Base-by-base conservation (phyloP, 2,797 vertebrate genomes). In the Lepus townsendii region DNA sequence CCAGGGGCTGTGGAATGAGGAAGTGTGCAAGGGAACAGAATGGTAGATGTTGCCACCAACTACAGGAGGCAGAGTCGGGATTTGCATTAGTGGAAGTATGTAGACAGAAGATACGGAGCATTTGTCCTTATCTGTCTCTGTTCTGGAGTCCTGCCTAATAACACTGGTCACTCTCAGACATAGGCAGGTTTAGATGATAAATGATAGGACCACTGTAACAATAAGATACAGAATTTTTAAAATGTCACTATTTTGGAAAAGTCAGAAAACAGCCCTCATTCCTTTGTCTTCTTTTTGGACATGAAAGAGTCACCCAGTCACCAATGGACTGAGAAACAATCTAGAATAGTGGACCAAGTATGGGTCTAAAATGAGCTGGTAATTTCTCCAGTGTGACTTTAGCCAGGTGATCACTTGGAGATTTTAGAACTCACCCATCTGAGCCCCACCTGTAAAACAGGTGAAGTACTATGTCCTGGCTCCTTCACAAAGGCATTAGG, bases 201-300 rank as follows among this genome's bases (percentile, higher is more conserved):
- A n/a, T 32, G 22, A 32, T 35, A 38, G 6, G 63, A 3, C 42
- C 75, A 50, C 5, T 38, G 4, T 65, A 38, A 71, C 1, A 20
- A 7, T 62, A 5, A 42, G 24, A 27, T 32, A 42, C 0, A 78
- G 0, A 62, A 5, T 76, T 82, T 42, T 92, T 60, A 63, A 85
- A 35, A 83, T 75, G 35, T 30, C 16, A 26, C 62, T 89, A 6
- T 66, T 32, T 91, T 77, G 32, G 52, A 86, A 83, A 80, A 66
- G 9, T 84, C 13, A 54, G 42, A 63, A 54, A 85, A 62, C 71
- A 8, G 11, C 12, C 11, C 42, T 32, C 16, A 19, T 65, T 57
- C 12, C 16, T 16, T 77, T 32, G 24, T 17, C 76, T n/a, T 76
- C 47, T 72, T 52, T 75, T 47, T 5, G 65, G 68, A 72, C 1